A percentile compares a stretch with the other conserved stretches of the same genome.
Evolutionary conservation across 2,113 vertebrate genomes (phyloP).

Genomic region (Isichthys henryi): DNA sequence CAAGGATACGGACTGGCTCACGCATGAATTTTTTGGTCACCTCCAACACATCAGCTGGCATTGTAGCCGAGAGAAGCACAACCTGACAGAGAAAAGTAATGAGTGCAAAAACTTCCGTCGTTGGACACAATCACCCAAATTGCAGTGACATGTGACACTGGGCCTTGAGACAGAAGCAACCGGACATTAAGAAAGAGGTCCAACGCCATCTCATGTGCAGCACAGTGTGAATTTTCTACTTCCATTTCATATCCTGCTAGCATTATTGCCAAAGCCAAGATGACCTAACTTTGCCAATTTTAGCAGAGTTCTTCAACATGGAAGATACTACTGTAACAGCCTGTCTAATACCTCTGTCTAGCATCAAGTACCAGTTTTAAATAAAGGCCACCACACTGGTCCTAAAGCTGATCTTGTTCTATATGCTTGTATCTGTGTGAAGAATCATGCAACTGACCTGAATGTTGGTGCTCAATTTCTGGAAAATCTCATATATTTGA

Average conservation of each 20-base stretch:
- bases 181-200: constrained; percentile 71
- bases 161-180: constrained; percentile 55
- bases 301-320: constrained; percentile 56
- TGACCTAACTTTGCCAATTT: constrained; percentile 49
- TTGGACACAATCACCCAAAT: background rate
- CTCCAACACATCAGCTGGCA: constrained; percentile 96
- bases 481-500: constrained; percentile 99
- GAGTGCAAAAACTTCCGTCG: background rate
- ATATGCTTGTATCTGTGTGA: background rate
- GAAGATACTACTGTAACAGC: constrained; percentile 36
- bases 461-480: constrained; percentile 93
- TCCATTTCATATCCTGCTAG: constrained; percentile 52
- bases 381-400: background rate
- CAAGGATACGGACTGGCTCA: constrained; percentile 90
- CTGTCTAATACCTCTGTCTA: background rate
- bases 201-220: constrained; percentile 49
- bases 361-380: background rate
- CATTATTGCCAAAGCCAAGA: constrained; percentile 53
- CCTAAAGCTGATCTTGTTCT: background rate
- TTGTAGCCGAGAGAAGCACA: constrained; percentile 92
- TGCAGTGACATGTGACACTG: constrained; percentile 44
- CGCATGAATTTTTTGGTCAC: constrained; percentile 99
- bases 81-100: constrained; percentile 61
- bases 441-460: constrained; percentile 63
- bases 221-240: constrained; percentile 48